These are phyloP conservation scores for Girardinichthys multiradiatus DNA, from an alignment of 2,113 vertebrate species.

Conservation along the genomic window DNA sequence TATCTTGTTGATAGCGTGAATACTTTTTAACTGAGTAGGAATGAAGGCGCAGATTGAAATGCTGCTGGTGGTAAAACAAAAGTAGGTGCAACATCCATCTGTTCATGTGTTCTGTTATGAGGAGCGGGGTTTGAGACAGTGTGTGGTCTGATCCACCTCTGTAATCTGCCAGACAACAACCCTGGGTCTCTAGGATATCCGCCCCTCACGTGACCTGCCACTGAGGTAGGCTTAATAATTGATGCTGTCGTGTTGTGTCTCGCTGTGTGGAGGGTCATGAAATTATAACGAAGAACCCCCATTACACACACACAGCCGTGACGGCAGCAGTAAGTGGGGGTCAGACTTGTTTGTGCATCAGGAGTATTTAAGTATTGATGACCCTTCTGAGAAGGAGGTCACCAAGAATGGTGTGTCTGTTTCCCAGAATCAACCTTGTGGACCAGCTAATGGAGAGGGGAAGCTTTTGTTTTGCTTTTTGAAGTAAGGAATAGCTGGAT, in stretches of 20 bases:
- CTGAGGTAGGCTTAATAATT: constrained; percentile 73
- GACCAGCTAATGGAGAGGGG: neutral
- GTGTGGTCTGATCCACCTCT: constrained; percentile 13
- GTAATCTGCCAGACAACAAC: constrained; percentile 69
- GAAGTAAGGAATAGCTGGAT: constrained; percentile 9
- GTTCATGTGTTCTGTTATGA: neutral
- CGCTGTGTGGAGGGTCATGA: constrained; percentile 67
- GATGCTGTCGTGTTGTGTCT: constrained; percentile 71
- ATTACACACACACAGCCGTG: constrained; percentile 10
- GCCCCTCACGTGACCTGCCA: constrained; percentile 23
- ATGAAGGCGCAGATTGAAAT: neutral
- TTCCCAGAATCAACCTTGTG: neutral
- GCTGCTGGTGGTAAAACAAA: neutral
- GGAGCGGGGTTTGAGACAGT: neutral
- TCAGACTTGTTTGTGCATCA: constrained; percentile 43
- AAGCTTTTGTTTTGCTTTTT: neutral
- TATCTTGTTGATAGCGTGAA: constrained; percentile 11
- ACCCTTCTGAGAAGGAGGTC: constrained; percentile 58
- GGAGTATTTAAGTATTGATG: constrained; percentile 76
- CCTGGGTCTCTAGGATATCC: constrained; percentile 3
- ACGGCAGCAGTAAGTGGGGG: constrained; percentile 9
- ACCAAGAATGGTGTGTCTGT: neutral
- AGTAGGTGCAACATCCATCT: neutral
- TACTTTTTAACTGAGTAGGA: constrained; percentile 44
- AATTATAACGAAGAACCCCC: constrained; percentile 70